Conservation (phyloP, 2,888 invertebrate genomes). For the Choreutis nemorana region DNA sequence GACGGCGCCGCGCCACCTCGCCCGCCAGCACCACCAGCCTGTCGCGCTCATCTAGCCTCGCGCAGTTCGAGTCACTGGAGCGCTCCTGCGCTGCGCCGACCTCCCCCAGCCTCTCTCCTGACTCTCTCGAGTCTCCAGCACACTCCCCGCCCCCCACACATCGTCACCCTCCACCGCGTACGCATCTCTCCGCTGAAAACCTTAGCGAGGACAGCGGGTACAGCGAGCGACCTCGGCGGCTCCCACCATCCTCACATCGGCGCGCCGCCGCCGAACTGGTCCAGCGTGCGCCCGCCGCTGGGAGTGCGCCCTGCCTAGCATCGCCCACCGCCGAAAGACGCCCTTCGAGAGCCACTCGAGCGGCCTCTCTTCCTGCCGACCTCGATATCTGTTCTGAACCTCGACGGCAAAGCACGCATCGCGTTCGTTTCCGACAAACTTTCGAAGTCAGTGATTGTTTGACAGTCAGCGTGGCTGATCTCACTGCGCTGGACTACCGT, state of each 20-base stretch:
- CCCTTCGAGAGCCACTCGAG: constrained; percentile 45
- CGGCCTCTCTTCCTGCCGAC: constrained; percentile 70
- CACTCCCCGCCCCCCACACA: constrained; percentile 42
- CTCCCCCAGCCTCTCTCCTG: constrained; percentile 54
- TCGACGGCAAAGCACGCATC: constrained; percentile 31
- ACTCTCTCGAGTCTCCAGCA: constrained; percentile 53
- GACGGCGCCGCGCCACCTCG: constrained; percentile 62
- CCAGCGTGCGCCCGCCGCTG: constrained; percentile 26
- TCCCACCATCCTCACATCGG: constrained; percentile 33
- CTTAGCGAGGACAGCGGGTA: constrained; percentile 84
- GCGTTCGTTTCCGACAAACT: constrained; percentile 50
- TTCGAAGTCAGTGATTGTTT: constrained; percentile 55
- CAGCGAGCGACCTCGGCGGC: constrained; percentile 65
- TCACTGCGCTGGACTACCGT: constrained; percentile 67
- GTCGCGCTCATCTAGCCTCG: constrained; percentile 80
- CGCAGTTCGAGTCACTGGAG: constrained; percentile 87
- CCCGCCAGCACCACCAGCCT: constrained; percentile 64
- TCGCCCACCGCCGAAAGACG: constrained; percentile 36
- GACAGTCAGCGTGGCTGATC: constrained; percentile 70
- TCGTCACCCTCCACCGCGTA: constrained; percentile 29
- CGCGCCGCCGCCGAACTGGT: constrained; percentile 42
- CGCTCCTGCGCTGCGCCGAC: constrained; percentile 57
- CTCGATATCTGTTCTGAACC: constrained; percentile 69
- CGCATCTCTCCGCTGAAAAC: constrained; percentile 76
- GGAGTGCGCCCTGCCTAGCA: constrained; percentile 47